Base-by-base conservation (phyloP, 2,888 invertebrate genomes). In the Hydropsyche betteni region DNA sequence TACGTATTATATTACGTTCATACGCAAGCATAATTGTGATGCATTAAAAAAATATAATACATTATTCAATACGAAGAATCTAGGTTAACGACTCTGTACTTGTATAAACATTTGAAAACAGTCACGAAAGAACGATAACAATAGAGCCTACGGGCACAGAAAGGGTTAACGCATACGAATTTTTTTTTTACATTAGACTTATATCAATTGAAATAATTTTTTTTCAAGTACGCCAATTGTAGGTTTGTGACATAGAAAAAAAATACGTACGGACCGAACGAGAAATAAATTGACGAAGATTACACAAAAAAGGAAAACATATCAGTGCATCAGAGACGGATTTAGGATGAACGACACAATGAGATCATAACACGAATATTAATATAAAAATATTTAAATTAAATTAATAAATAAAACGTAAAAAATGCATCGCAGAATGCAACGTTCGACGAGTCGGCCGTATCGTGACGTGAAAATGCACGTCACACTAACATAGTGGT, bases 191-290 rank as follows among this genome's bases (percentile, higher is more conserved):
- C 3, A n/a, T 51, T 51, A 51, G n/a, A 51, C 3, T 51, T 51
- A 2, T n/a, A 51, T 51, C 51, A 55, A 55, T 12, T 14, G 16
- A 10, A 55, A 55, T 53, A 53, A 53, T 61, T 64, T 12, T 36
- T 12, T 64, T 36, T 64, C 12, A 33, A 36, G 64, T 34, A 64
- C 34, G 34, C 64, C 64, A 64, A 64, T 64, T 64, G 12, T 64
- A 64, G 64, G 64, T 64, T 64, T 64, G 64, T 64, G 64, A 64
- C 64, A 36, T 64, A 64, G 36, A n/a, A 64, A 34, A n/a, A 61
- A 33, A 36, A 16, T 16, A 16, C 55, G 55, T 55, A 55, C n/a
- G 55, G 33, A 24, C 24, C 36, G 34, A 12, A 36, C 12, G 34
- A 64, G n/a, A 33, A 12, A 36, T 36, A 64, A 64, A 7, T n/a